Base-by-base conservation (phyloP, 2,888 invertebrate species). In the Chironomus riparius region DNA sequence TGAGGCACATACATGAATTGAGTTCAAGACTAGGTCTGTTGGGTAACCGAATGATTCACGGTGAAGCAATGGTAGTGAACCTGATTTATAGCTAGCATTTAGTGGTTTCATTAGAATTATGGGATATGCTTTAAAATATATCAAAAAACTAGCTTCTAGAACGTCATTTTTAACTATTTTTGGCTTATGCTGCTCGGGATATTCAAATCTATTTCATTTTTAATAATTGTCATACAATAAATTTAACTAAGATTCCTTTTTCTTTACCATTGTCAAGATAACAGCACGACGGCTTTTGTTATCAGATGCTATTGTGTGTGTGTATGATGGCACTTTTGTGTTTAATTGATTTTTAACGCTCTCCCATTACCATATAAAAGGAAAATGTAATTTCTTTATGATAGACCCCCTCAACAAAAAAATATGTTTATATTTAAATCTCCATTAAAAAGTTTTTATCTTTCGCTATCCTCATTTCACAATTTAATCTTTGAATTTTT, bases 371-470 rank as follows among this genome's bases (percentile, higher is more conserved):
- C 21, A 48, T 70, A 28, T 21, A 70, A 48, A 70, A 65, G 62
- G 65, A 21, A 21, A 70, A 70, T 70, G 48, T 47, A 21, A 70
- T 70, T 48, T 28, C 70, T 70, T 70, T 70, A 70, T 22, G 47
- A 47, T 70, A 47, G 70, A 48, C 48, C 47, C 5, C 38, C 38
- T 38, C 38, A 38, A 38, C 70, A 21, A 48, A 70, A 47, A 21
- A 13, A 18, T 18, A 21, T 28, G 13, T 24, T 28, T 24, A 28
- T 28, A 24, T 21, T 48, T 48, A 21, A 65, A 21, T 22, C 70
- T 70, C 70, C 15, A 70, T 70, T 70, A 70, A 70, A 70, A 65
- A 65, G 13, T 13, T 48, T 70, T 70, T 70, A 70, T 70, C 70
- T 48, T 6, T 7, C 68, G 38, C 15, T 13, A 28, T 28, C 15